Evolutionary conservation across 2,797 vertebrate genomes (phyloP).

Genomic region (Clamator glandarius): DNA sequence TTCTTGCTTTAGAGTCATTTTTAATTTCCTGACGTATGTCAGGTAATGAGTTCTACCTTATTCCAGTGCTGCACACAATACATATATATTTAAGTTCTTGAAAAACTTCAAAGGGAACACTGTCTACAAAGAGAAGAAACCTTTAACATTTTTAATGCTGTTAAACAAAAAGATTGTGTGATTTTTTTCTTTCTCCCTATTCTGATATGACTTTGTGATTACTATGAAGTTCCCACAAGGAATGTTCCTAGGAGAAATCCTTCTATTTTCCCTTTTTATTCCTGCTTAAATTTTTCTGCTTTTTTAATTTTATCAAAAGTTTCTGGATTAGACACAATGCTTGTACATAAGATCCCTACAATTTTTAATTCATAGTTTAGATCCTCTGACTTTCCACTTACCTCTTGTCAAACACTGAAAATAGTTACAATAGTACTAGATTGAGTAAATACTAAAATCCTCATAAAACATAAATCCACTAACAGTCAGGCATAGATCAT

Average conservation of each 20-base stretch:
- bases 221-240: neutral
- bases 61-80: neutral
- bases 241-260: neutral
- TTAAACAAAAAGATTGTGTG: neutral
- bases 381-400: neutral
- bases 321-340: neutral
- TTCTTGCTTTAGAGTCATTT: neutral
- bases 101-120: neutral
- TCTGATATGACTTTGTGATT: neutral
- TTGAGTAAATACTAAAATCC: neutral
- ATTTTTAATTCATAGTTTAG: neutral
- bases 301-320: neutral
- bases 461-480: neutral
- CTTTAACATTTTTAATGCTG: too few species aligned
- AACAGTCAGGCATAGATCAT: neutral
- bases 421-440: neutral
- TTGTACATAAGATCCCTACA: neutral
- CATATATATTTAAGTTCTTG: neutral
- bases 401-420: neutral
- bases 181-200: neutral
- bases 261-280: neutral
- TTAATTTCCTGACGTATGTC: neutral
- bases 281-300: neutral
- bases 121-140: neutral
- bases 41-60: neutral